These are phyloP conservation scores for Halichondria panicea DNA, from an alignment of 37 sponge, comb jelly and placozoan species.

Conservation along the genomic window DNA sequence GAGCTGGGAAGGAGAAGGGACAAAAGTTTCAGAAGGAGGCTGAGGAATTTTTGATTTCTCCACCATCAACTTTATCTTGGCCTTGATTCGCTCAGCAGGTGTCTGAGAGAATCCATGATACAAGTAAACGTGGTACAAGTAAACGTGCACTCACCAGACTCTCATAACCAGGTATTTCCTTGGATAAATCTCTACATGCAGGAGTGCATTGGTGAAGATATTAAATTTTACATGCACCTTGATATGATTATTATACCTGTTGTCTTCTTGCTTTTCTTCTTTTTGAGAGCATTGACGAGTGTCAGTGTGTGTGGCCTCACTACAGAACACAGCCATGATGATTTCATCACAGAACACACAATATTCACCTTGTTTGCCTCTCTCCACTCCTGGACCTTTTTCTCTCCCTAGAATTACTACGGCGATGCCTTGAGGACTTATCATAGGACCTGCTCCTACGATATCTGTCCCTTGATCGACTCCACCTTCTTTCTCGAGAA, in stretches of 20 bases:
- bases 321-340: no score
- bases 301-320: not conserved
- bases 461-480: not conserved
- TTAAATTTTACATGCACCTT: not conserved
- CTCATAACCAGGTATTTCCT: slow-evolving; percentile 15
- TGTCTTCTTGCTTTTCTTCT: not conserved
- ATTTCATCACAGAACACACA: not conserved
- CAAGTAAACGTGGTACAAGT: not conserved
- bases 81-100: slow-evolving; percentile 46
- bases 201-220: not conserved
- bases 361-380: not conserved
- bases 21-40: not conserved
- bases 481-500: slow-evolving; percentile 6
- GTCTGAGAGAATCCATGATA: slow-evolving; percentile 11
- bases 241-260: not conserved
- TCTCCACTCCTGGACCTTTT: not conserved
- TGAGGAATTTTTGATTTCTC: slow-evolving; percentile 7
- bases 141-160: slow-evolving; percentile 18
- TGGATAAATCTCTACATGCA: not conserved
- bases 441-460: no score
- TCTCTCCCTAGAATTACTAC: not conserved
- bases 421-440: no score
- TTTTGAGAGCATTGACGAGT: not conserved
- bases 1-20: slow-evolving; percentile 17
- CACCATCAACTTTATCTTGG: slow-evolving; percentile 35